Evolutionary conservation across 2,888 invertebrate genomes (phyloP), one percentile per base, ranked within the genome.

Genomic region (Mimumesa dahlbomi): DNA sequence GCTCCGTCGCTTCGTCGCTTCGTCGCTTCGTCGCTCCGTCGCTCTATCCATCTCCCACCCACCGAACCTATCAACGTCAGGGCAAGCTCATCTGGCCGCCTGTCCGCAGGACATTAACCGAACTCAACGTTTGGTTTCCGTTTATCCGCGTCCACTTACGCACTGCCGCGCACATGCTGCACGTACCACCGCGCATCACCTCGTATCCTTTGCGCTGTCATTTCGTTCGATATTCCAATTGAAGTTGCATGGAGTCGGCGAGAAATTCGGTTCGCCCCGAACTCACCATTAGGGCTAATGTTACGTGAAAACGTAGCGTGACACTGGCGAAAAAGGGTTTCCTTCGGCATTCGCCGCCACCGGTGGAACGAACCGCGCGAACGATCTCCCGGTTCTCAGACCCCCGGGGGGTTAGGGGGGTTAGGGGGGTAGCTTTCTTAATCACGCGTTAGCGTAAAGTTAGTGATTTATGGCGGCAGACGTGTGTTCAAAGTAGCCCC

Each of bases 31-130:
- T 36, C 40, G 31, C 40, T 53, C 31, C 34, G 40, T 65, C 31
- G 45, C 31, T 53, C 63, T 19, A 59, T 42, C 43, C 61, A 62
- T 48, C 71, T 71, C 70, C 79, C 73, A 79, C 73, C 77, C 61
- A 73, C 73, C 77, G 77, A 83, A 80, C 82, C 87, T 83, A 87
- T 88, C 87, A 88, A 83, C 85, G 83, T 83, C 85, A 84, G 84
- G 82, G 80, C 84, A 83, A 86, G 82, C 87, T 84, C 87, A 85
- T 85, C 84, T 83, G 79, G 75, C 81, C 77, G 82, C 77, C 81
- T 86, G 84, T 88, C 84, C 84, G 75, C 84, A 82, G 77, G 75
- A 83, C 84, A 85, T 86, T 87, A 84, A 85, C 83, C 76, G 82
- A 85, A 85, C 82, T 84, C 85, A 84, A 83, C 83, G 81, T 86